These are phyloP conservation scores for Vimba vimba DNA, from an alignment of 2,113 vertebrate species.

Conservation along the genomic window DNA sequence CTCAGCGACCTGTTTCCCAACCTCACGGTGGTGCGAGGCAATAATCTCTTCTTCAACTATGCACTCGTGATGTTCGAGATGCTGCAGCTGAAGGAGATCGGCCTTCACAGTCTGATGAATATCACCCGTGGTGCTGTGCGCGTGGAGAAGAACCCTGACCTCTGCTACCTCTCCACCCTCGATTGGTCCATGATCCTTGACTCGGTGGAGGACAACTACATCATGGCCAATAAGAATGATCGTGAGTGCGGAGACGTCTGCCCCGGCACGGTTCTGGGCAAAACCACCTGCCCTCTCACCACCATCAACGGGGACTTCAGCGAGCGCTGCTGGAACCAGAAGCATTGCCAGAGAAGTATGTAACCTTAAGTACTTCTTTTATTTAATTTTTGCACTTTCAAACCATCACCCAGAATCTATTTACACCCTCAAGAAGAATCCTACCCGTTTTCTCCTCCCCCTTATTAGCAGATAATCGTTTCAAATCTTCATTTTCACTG, in stretches of 20 bases:
- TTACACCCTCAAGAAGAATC: constrained; percentile 4
- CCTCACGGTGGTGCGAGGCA: constrained; percentile 93
- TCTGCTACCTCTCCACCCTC: constrained; percentile 94
- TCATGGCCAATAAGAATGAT: constrained; percentile 90
- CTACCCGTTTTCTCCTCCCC: background rate
- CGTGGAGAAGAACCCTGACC: constrained; percentile 94
- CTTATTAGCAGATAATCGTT: background rate
- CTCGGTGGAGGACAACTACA: constrained; percentile 93
- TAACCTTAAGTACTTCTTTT: background rate
- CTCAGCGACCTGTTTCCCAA: constrained; percentile 93
- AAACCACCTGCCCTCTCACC: constrained; percentile 85
- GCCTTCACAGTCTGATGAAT: constrained; percentile 93
- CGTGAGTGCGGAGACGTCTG: constrained; percentile 94
- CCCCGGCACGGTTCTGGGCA: constrained; percentile 84
- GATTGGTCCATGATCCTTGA: constrained; percentile 97
- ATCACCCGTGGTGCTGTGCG: constrained; percentile 92
- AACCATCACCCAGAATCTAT: background rate
- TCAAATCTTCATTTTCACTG: background rate
- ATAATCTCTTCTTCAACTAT: constrained; percentile 95
- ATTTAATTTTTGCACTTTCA: background rate
- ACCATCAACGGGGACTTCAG: constrained; percentile 92
- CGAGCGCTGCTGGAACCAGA: constrained; percentile 93
- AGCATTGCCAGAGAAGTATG: constrained; percentile 92
- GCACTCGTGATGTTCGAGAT: constrained; percentile 96
- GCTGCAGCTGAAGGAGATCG: constrained; percentile 93